Evolutionary conservation across 2,797 vertebrate genomes (phyloP), one percentile per base, ranked within the genome.

Genomic region (Clamator glandarius): DNA sequence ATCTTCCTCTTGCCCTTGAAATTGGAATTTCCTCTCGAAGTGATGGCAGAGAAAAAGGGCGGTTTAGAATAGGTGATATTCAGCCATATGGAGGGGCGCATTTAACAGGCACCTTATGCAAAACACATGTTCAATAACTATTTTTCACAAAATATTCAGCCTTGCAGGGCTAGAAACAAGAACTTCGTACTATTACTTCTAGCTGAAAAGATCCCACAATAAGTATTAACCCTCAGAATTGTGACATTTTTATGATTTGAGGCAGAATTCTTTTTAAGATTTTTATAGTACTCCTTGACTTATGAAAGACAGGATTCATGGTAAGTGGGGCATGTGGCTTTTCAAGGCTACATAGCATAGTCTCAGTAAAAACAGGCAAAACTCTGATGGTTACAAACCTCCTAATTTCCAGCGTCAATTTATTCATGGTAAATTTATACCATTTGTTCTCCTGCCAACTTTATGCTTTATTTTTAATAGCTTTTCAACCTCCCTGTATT

Each of bases 401-500:
- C 76, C 59, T 90, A 90, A 91, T 84, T 93, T 88, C 70, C 70
- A 95, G 20, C 73, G 90, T 78, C 62, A 91, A 50, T 90, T 91
- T 96, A 94, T 90, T 95, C 87, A 68, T 66, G 69, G 62, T 66
- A 66, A 90, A 33, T 81, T 90, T 92, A 50, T 52, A 57, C 28
- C 35, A 94, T 92, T 91, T 96, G 91, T 96, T 96, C 94, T 93
- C 6, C 2, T 93, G 96, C 95, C 91, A 95, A 4, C 5, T 9
- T 90, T 92, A 62, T 90, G 42, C 91, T 94, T 96, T 88, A 91
- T 84, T 94, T 94, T 86, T 86, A 96, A 93, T 59, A 91, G 93
- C 76, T 92, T 96, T 91, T 92, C 80, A 94, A 77, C 80, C 42
- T 93, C 76, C 55, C 39, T 69, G 15, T 94, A n/a, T 92, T 93